phyloP scores from a whole-genome alignment of 2,797 vertebrate genomes.

The Anguilla megastoma region DNA sequence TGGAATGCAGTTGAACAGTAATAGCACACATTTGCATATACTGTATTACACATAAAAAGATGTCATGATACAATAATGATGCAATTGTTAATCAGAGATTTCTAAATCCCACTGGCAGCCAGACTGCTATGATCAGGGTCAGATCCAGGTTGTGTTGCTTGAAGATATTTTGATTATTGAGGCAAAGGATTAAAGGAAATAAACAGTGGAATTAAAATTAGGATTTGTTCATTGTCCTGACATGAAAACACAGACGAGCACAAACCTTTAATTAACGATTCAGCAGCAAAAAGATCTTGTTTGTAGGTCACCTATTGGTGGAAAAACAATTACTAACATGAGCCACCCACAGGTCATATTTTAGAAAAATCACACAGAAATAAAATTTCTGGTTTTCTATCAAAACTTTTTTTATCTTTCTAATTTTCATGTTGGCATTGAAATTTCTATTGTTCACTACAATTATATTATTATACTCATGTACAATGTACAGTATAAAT shows the following conservation, averaged over 20 bases:
- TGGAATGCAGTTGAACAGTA: slow-evolving; percentile 9
- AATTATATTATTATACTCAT: not conserved
- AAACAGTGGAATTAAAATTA: slow-evolving; percentile 43
- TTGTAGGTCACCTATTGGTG: slow-evolving; percentile 92
- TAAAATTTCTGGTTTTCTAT: not conserved
- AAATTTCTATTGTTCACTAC: not conserved
- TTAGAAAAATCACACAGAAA: not conserved
- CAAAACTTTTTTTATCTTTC: not conserved
- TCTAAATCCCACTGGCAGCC: not conserved
- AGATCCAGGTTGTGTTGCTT: not conserved
- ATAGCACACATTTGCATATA: slow-evolving; percentile 9
- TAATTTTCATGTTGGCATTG: not conserved
- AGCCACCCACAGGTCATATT: not conserved
- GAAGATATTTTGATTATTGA: not conserved
- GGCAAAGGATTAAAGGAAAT: not conserved
- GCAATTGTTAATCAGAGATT: not conserved
- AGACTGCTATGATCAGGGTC: not conserved
- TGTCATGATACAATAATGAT: not conserved
- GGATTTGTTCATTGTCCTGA: slow-evolving; percentile 33
- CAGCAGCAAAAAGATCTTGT: slow-evolving; percentile 88
- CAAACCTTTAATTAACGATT: slow-evolving; percentile 93
- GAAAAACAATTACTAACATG: slow-evolving; percentile 67
- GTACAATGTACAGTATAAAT: not conserved
- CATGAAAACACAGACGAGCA: slow-evolving; percentile 51
- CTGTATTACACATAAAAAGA: not conserved